These are phyloP conservation scores for Sisyra nigra DNA, from an alignment of 2,888 invertebrate species.

Conservation along the genomic window DNA sequence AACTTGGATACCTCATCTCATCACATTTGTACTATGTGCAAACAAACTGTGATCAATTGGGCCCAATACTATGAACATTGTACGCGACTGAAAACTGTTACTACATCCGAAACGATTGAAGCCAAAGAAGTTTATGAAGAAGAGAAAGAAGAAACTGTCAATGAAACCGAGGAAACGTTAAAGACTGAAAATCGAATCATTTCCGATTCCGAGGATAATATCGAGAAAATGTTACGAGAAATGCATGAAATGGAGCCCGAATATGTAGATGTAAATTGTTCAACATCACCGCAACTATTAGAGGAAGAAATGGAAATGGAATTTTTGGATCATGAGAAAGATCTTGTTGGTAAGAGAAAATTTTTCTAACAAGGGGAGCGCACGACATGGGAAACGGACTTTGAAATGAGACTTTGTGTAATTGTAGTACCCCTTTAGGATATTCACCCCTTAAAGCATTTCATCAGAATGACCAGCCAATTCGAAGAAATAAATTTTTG, in stretches of 20 bases:
- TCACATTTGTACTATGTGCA: neutral
- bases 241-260: slow-evolving; percentile 6
- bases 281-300: neutral
- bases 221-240: slow-evolving; percentile 8
- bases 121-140: neutral
- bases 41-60: neutral
- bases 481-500: too few species aligned
- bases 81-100: neutral
- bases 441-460: too few species aligned
- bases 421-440: too few species aligned
- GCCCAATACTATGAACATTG: neutral
- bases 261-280: too few species aligned
- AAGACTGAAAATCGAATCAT: neutral
- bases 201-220: slow-evolving; percentile 1
- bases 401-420: too few species aligned
- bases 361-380: too few species aligned
- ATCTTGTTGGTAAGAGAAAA: slow-evolving; percentile 5
- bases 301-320: slow-evolving; percentile 7
- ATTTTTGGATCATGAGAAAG: slow-evolving; percentile 6
- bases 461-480: too few species aligned
- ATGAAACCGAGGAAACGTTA: neutral
- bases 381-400: too few species aligned
- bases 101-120: neutral
- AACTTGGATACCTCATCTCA: neutral
- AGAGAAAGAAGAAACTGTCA: neutral